Evolutionary conservation across 23 tunicate genomes (phyloP), one percentile per base, ranked within the genome.

Genomic region (Ascidia mentula): DNA sequence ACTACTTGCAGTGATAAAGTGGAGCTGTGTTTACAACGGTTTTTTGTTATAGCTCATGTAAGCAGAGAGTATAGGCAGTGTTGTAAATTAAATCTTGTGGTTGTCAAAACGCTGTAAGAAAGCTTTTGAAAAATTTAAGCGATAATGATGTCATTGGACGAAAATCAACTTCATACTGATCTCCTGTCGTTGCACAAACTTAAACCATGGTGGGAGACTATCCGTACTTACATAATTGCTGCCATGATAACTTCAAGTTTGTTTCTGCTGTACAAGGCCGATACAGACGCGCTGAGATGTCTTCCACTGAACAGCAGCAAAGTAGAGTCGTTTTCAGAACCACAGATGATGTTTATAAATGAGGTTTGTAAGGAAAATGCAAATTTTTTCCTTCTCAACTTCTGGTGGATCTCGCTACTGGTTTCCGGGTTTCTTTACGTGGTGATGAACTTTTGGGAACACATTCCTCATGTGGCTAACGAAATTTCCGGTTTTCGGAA

Each of bases 191-290:
- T 28, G 28, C 24, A 53, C 65, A 53, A 53, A 53, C 22, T 53
- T 26, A 53, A 53, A 53, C 65, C 65, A 6, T 53, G 65, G 65
- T 53, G 65, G 65, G 65, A 53, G 24, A 53, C 65, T 20, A 53
- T 53, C 1, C 65, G 65, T 9, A 53, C 65, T 1, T 26, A 26
- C 24, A 5, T 28, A 3, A 53, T 53, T 26, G 65, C 13, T 5
- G 65, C 24, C 24, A 53, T 53, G 65, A 1, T 28, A 26, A 53
- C 28, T 53, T 20, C 65, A 6, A 53, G 65, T 53, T 1, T 53
- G 22, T 28, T 53, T 5, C 65, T 53, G 13, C 65, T 53, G 4
- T 53, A 53, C 65, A 53, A 53, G 24, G 1, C 65, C 65, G 65
- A 53, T 28, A 6, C 22, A 9, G 65, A 53, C 13, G 4, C 65